Percentiles rank a stretch among this genome's conserved stretches.
Evolutionary conservation across 2,888 invertebrate species (phyloP).

Genomic region (Mythimna loreyi): DNA sequence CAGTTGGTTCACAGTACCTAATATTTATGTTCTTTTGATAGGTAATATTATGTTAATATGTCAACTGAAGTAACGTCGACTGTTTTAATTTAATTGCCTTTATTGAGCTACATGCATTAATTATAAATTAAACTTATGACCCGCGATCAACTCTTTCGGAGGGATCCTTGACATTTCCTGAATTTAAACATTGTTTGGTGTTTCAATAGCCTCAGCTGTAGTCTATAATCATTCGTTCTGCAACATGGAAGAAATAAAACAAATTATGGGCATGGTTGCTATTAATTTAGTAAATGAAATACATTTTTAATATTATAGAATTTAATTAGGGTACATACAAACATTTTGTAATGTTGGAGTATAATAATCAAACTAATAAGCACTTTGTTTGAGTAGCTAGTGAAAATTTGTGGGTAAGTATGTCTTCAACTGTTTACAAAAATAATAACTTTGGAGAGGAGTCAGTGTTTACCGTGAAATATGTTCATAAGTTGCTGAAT

Average conservation of each 20-base stretch:
- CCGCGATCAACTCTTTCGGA: slow-evolving; percentile 25
- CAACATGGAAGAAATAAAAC: slow-evolving; percentile 54
- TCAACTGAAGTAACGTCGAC: slow-evolving; percentile 25
- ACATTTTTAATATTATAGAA: slow-evolving; percentile 86
- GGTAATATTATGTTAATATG: background rate
- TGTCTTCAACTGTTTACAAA: slow-evolving; percentile 74
- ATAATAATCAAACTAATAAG: slow-evolving; percentile 90
- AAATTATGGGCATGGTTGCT: slow-evolving; percentile 54
- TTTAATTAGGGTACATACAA: slow-evolving; percentile 91
- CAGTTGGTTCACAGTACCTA: too few relatives aligned
- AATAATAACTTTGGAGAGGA: slow-evolving; percentile 84
- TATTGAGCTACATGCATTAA: slow-evolving; percentile 44
- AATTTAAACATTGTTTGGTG: slow-evolving; percentile 30
- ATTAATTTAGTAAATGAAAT: slow-evolving; percentile 62
- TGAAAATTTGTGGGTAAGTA: slow-evolving; percentile 83
- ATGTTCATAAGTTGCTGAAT: slow-evolving; percentile 57
- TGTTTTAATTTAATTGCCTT: slow-evolving; percentile 30
- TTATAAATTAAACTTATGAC: slow-evolving; percentile 23
- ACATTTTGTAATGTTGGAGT: slow-evolving; percentile 90
- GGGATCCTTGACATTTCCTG: slow-evolving; percentile 22
- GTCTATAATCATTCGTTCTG: slow-evolving; percentile 45
- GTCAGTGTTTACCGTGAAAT: slow-evolving; percentile 71
- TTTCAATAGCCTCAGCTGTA: slow-evolving; percentile 40
- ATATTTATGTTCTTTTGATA: background rate
- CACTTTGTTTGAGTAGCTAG: slow-evolving; percentile 87